These are phyloP conservation scores for Cacoxenus indagator DNA, from an alignment of 2,888 invertebrate genomes.

Conservation along the genomic window DNA sequence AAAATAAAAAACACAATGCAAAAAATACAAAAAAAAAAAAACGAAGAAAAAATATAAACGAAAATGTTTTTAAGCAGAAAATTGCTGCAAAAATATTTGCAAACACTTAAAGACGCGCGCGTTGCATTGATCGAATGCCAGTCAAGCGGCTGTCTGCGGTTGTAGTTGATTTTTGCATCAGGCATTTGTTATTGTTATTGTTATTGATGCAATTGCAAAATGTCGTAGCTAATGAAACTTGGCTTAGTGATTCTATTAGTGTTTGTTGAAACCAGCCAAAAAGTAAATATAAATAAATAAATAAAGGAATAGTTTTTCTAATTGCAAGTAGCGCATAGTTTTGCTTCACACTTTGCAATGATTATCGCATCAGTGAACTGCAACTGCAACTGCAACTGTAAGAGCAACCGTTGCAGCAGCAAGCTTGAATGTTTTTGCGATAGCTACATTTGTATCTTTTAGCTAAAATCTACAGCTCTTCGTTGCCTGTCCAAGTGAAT, in stretches of 20 bases:
- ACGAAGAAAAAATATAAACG: conserved; percentile 3
- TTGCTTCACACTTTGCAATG: background rate
- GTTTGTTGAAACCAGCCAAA: no score
- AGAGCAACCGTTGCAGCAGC: background rate
- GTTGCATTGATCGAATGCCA: background rate
- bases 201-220: background rate
- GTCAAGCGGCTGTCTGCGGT: background rate
- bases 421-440: background rate
- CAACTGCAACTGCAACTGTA: background rate
- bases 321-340: background rate
- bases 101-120: conserved; percentile 41
- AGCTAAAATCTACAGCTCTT: conserved; percentile 17
- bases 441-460: conserved; percentile 18
- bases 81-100: conserved; percentile 65
- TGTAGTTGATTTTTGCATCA: conserved; percentile 22
- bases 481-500: conserved; percentile 12
- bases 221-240: background rate
- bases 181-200: conserved; percentile 5
- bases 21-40: background rate
- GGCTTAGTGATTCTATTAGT: background rate
- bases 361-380: no score
- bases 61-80: conserved; percentile 58
- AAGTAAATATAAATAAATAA: no score
- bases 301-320: no score
- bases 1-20: background rate